phyloP scores from a whole-genome alignment of 1,140 invertebrate species.

The Cyrtorhinus lividipennis region DNA sequence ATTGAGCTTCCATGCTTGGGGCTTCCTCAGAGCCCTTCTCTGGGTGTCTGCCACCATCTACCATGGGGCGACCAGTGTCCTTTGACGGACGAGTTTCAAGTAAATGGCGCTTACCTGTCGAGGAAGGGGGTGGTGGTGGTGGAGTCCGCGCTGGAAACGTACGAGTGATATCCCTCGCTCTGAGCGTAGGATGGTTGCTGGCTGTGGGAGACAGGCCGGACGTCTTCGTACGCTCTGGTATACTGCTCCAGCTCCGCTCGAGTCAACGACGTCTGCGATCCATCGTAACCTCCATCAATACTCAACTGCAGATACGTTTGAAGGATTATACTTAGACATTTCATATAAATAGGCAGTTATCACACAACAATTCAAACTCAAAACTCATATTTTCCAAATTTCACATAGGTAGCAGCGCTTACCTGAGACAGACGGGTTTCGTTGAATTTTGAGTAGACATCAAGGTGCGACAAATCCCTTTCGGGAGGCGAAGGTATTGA shows the following conservation, averaged over 20 bases:
- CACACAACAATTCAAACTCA: not conserved
- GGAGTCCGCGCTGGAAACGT: conserved; percentile 63
- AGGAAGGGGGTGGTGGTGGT: conserved; percentile 61
- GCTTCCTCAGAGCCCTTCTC: too few species aligned
- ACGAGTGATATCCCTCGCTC: conserved; percentile 67
- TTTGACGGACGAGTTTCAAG: too few species aligned
- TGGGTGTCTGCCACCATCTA: too few species aligned
- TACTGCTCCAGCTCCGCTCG: conserved; percentile 58
- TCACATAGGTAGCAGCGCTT: too few species aligned
- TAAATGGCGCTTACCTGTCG: too few species aligned
- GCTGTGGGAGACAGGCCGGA: conserved; percentile 37
- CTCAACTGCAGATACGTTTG: conserved; percentile 23
- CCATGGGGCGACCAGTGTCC: too few species aligned
- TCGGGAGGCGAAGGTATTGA: conserved; percentile 60
- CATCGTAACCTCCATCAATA: conserved; percentile 32
- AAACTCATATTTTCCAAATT: too few species aligned
- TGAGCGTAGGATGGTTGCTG: conserved; percentile 64
- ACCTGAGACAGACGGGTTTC: conserved; percentile 31
- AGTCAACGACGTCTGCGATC: conserved; percentile 34
- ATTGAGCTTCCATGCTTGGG: too few species aligned
- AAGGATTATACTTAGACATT: conserved; percentile 1
- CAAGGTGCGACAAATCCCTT: conserved; percentile 47
- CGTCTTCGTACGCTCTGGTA: conserved; percentile 37
- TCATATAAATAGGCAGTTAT: too few species aligned
- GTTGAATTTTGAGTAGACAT: conserved; percentile 49